Base-by-base conservation (phyloP, 2,113 vertebrate genomes). In the Grammomys surdaster region DNA sequence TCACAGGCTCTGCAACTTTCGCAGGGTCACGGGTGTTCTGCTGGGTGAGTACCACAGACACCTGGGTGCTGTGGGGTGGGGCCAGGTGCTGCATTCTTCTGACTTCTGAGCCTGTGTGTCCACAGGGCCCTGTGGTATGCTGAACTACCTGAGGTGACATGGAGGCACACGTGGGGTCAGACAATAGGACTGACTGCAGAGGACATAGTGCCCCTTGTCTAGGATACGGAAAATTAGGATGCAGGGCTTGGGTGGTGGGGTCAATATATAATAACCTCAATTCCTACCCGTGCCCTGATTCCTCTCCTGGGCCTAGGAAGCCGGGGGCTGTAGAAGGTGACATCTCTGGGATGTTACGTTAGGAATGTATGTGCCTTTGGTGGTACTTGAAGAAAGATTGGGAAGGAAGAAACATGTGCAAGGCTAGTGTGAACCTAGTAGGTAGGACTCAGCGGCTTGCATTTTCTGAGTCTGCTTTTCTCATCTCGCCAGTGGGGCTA, bases 1-100 rank as follows among this genome's bases (percentile, higher is more conserved):
- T 98, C 97, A 98, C 97, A 95, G 91, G 84, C 78, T 97, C 95
- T 91, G 93, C 96, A 94, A 98, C 96, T 84, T 54, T 1, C 19
- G 5, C 51, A 78, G 95, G 80, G 95, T 93, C 87, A 70, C 3
- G 70, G 12, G 11, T 65, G 92, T 75, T 90, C 56, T 16, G 73
- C n/a, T 22, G 73, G 69, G 33, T 36, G 7, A 51, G 76, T 80
- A 56, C 56, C 51, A 28, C 8, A 46, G 76, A 76, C 63, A 76
- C 81, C 77, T 63, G 26, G 89, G 88, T 73, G 31, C 81, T 11
- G 4, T 20, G n/a, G 48, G 60, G 63, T 63, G 76, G 58, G 51
- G 11, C 1, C 2, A 81, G 54, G 40, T 16, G 0, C 2, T 11
- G 7, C 33, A 5, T 12, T n/a, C 58, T 36, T 58, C 51, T 36